These are phyloP conservation scores for Aratinga solstitialis DNA, from an alignment of 2,797 vertebrate species.

Conservation along the genomic window DNA sequence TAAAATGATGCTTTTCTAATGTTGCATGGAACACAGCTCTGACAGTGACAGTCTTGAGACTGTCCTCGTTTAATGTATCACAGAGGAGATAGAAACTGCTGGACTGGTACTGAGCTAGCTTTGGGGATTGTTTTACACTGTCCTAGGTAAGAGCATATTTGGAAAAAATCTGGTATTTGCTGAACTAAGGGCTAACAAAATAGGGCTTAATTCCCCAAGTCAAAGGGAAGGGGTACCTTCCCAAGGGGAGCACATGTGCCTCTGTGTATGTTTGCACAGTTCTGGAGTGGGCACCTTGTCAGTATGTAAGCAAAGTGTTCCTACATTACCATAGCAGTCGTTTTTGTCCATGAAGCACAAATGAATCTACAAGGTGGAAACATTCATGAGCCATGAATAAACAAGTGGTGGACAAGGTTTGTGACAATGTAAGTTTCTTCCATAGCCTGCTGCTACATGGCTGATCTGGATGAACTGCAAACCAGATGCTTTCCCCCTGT, in stretches of 20 bases:
- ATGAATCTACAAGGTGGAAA: background rate
- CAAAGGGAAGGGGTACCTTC: background rate
- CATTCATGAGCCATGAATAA: background rate
- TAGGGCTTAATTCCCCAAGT: background rate
- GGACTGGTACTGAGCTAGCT: background rate
- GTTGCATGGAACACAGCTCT: background rate
- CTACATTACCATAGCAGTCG: background rate
- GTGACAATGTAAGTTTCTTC: background rate
- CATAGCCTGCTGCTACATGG: background rate
- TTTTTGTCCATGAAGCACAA: background rate
- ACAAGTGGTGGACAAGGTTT: background rate
- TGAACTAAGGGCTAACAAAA: background rate
- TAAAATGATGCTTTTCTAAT: background rate
- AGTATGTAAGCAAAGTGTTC: background rate
- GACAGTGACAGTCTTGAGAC: background rate
- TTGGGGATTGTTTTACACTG: background rate
- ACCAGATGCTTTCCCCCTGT: background rate
- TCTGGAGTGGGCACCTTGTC: background rate
- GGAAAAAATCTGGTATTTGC: background rate
- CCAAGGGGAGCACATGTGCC: rapidly evolving
- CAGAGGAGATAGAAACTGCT: background rate
- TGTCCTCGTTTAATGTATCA: background rate
- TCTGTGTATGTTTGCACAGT: background rate
- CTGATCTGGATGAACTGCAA: background rate
- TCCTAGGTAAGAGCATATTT: background rate